A percentile compares a stretch with the other conserved stretches of the same genome.
Conservation (phyloP, 1,140 invertebrate species). For the Andrena cerasifolii region DNA sequence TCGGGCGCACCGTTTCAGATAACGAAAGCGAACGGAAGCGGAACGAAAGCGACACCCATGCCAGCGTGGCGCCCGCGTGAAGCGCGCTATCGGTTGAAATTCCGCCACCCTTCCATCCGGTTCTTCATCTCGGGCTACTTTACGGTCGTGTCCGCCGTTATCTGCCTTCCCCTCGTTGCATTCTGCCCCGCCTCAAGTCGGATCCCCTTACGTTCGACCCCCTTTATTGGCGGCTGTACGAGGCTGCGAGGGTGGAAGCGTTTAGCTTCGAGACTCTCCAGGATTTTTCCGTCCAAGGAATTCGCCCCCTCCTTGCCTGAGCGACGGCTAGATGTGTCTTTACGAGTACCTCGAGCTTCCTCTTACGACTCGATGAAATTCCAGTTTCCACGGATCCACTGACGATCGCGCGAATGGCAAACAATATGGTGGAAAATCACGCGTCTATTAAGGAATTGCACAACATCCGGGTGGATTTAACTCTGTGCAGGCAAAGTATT, state of each 20-base stretch:
- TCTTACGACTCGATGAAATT: neutral
- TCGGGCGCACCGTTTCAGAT: neutral
- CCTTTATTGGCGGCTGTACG: constrained; percentile 1
- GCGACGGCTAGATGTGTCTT: too few relatives aligned
- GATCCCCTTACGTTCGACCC: neutral
- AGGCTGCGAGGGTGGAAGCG: too few relatives aligned
- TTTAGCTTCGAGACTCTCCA: neutral
- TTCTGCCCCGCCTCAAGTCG: neutral
- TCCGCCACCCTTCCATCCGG: neutral
- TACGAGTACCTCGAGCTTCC: too few relatives aligned
- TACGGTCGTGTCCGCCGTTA: constrained; percentile 1
- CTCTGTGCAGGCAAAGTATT: too few relatives aligned
- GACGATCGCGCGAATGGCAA: too few relatives aligned
- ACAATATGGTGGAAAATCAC: too few relatives aligned
- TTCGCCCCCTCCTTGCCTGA: too few relatives aligned
- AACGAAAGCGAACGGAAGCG: neutral
- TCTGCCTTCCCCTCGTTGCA: constrained; percentile 1
- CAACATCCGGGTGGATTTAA: too few relatives aligned
- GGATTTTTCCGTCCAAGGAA: neutral
- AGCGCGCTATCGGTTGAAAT: constrained; percentile 35
- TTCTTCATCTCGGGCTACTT: constrained; percentile 15
- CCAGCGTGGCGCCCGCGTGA: neutral
- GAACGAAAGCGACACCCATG: neutral
- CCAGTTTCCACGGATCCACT: too few relatives aligned
- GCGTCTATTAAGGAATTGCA: too few relatives aligned